A percentile compares a stretch with the other conserved stretches of the same genome.
Evolutionary conservation across 2,113 vertebrate species (phyloP).

Genomic region (Alethe castanea): DNA sequence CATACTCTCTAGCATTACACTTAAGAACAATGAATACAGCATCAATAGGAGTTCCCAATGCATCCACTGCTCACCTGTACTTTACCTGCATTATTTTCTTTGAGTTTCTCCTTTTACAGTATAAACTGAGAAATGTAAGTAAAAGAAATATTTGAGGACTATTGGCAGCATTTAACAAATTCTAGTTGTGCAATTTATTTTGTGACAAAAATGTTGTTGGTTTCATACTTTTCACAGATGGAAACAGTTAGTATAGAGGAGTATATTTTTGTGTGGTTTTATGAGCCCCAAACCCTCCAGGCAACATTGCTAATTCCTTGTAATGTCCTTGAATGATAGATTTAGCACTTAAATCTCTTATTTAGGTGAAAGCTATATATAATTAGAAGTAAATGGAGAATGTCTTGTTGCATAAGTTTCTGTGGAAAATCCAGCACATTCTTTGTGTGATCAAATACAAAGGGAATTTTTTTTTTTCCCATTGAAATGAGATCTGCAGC

Average conservation of each 20-base stretch:
- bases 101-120: not conserved
- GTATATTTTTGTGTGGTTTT: not conserved
- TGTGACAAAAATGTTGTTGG: not conserved
- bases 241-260: not conserved
- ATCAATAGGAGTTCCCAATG: not conserved
- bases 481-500: not conserved
- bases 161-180: not conserved
- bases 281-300: not conserved
- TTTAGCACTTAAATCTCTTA: not conserved
- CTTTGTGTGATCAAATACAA: not conserved
- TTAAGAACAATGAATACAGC: not conserved
- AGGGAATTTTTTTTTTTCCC: not conserved
- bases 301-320: not conserved
- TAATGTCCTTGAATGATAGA: not conserved
- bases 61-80: not conserved
- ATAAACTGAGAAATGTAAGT: not conserved
- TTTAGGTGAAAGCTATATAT: not conserved
- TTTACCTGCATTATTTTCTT: not conserved
- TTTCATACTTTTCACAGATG: not conserved
- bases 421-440: not conserved
- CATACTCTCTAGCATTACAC: not conserved
- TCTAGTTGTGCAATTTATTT: not conserved
- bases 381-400: not conserved
- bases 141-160: not conserved
- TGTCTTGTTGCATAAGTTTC: not conserved